Evolutionary conservation across 92 coral and sea anemone genomes (phyloP).

Genomic region (Nematostella vectensis): DNA sequence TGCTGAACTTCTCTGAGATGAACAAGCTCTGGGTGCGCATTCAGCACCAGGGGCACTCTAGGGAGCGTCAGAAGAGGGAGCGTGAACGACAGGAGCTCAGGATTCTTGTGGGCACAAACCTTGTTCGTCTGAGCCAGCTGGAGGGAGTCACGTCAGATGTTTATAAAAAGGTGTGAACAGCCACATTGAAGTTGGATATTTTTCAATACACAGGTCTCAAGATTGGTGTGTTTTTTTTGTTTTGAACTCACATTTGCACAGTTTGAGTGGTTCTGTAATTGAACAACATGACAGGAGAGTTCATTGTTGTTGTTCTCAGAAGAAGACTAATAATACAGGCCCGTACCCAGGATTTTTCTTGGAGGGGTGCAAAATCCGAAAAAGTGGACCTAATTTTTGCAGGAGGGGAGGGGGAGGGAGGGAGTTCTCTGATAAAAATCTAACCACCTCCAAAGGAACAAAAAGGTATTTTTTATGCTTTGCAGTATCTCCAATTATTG

Average conservation of each 20-base stretch:
- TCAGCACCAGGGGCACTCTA: constrained; percentile 95
- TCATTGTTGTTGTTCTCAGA: too few species aligned
- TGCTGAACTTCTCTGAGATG: constrained; percentile 95
- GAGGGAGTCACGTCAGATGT: constrained; percentile 80
- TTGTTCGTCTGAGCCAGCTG: constrained; percentile 90
- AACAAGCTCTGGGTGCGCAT: constrained; percentile 97
- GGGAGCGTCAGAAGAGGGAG: constrained; percentile 83
- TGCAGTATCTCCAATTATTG: too few species aligned
- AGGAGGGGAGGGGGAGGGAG: too few species aligned
- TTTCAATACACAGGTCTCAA: background rate
- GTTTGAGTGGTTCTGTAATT: too few species aligned
- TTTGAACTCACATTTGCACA: background rate
- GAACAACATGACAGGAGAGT: too few species aligned
- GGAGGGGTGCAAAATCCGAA: too few species aligned
- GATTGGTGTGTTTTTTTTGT: background rate
- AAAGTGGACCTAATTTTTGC: too few species aligned
- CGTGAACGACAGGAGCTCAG: constrained; percentile 91
- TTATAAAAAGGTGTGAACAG: constrained; percentile 61
- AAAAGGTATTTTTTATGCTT: too few species aligned
- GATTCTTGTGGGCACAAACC: constrained; percentile 91
- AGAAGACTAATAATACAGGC: too few species aligned
- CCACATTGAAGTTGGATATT: background rate
- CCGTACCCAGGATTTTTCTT: too few species aligned
- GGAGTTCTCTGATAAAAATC: too few species aligned
- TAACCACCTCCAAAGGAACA: too few species aligned